Base-by-base conservation (phyloP, 2,113 vertebrate genomes). In the Oreochromis aureus region DNA sequence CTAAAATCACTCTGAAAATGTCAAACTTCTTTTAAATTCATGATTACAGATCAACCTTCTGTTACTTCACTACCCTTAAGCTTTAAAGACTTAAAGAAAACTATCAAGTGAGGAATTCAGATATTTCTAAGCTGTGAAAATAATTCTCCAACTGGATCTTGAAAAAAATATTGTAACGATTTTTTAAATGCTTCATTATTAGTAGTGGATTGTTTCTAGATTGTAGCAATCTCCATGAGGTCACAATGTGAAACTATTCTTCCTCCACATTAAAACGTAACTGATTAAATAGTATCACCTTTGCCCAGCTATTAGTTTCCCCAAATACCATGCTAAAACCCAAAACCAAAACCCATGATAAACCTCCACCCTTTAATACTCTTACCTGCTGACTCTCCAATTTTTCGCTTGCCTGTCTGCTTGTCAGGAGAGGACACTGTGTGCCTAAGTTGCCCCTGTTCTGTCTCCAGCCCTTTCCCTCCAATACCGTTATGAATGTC, bases 401-500 rank as follows among this genome's bases (percentile, higher is more conserved):
- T 95, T 95, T 95, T 97, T 9, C 96, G 96, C 92, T 96, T 96
- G 80, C 96, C 95, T 7, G 95, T 82, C 73, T 92, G 94, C 87
- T 96, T 98, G 91, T 93, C 97, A 84, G 96, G 95, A 34, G 94
- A 89, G 7, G 95, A 89, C 11, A 84, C 91, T 32, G 96, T 97
- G 36, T 91, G 96, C 91, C 96, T 97, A 85, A 95, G 87, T 90
- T 96, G 93, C 88, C 88, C 96, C 95, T 95, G 96, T 87, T 96
- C 96, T 7, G 61, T 91, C 58, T 95, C 96, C 16, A 55, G 90
- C 80, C 92, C 95, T 95, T 93, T 98, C 94, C 89, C 97, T 95
- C 96, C 88, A 36, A 98, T 92, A 56, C 98, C 98, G 16, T 99
- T 98, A 79, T 97, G 97, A 88, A 98, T 95, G 93, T 93, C 97